Base-by-base conservation (phyloP, 2,113 vertebrate species). In the Caretta caretta region DNA sequence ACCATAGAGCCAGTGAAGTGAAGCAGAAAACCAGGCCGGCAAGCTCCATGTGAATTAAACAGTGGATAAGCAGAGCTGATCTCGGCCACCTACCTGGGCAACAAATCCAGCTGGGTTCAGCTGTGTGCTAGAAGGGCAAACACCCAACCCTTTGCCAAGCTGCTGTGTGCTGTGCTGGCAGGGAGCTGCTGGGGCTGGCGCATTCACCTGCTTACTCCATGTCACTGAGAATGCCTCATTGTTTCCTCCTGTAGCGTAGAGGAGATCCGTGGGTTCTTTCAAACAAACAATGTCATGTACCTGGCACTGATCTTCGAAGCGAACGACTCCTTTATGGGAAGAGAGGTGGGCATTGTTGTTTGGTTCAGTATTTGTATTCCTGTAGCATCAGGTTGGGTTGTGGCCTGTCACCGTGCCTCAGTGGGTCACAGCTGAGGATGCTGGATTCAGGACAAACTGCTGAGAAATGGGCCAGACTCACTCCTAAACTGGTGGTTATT, bases 241-340 rank as follows among this genome's bases (percentile, higher is more conserved):
- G 2, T 92, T 89, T 49, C 98, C 83, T 97, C 87, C 95, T 97
- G 29, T 96, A 99, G 99, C 6, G n/a, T 96, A 8, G 97, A 98
- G 42, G 99, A 99, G 97, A 95, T 99, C 5, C 96, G 85, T 54
- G 97, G 93, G 94, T 99, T 99, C 97, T 99, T 99, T 96, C 98
- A 98, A 88, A 98, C 97, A 42, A 99, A 98, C 97, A 97, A 86
- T 1, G 98, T 98, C 59, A 93, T 96, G 9, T 98, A 99, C 94
- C 94, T 99, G 97, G 99, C 98, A 0, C 94, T 99, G 97, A 98
- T 99, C 97, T 99, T 99, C 2, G 99, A 99, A 93, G 94, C 97
- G 1, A 91, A 95, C 1, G 29, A 91, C 46, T 99, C 99, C 46
- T 99, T 99, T 0, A 59, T 99, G 81, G 99, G 99, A 89, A 98